phyloP scores from a whole-genome alignment of 2,113 vertebrate species.

The Furnarius figulus region DNA sequence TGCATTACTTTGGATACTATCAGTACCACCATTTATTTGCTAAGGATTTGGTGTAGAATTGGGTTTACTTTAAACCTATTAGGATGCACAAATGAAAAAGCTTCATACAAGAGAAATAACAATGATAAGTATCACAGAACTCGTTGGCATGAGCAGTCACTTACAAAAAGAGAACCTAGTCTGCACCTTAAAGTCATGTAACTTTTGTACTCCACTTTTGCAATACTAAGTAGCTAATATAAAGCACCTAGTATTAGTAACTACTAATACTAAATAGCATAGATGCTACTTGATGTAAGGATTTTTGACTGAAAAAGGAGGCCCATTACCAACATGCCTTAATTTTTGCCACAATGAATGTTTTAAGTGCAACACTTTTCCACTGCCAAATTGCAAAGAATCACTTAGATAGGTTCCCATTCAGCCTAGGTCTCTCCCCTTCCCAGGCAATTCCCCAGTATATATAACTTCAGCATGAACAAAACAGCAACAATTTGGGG shows the following conservation, averaged over 20 bases:
- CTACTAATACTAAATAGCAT: not conserved
- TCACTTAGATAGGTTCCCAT: not conserved
- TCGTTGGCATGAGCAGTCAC: not conserved
- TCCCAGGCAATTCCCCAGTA: not conserved
- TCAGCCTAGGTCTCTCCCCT: not conserved
- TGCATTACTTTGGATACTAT: not conserved
- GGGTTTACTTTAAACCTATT: not conserved
- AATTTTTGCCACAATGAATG: rapidly evolving
- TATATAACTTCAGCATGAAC: not conserved
- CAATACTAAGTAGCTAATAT: not conserved
- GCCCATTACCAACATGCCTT: not conserved
- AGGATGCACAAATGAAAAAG: not conserved
- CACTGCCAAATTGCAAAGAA: not conserved
- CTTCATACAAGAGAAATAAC: not conserved
- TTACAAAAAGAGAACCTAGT: not conserved
- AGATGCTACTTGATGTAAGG: not conserved
- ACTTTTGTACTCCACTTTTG: not conserved
- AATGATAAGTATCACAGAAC: not conserved
- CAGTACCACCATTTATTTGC: not conserved
- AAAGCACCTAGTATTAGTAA: not conserved
- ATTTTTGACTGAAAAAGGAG: not conserved
- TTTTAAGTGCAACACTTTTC: not conserved
- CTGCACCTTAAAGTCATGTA: not conserved
- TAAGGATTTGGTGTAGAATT: not conserved
- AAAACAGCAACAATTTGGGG: not conserved